Base-by-base conservation (phyloP, 2,888 invertebrate genomes). In the Netelia melanura region DNA sequence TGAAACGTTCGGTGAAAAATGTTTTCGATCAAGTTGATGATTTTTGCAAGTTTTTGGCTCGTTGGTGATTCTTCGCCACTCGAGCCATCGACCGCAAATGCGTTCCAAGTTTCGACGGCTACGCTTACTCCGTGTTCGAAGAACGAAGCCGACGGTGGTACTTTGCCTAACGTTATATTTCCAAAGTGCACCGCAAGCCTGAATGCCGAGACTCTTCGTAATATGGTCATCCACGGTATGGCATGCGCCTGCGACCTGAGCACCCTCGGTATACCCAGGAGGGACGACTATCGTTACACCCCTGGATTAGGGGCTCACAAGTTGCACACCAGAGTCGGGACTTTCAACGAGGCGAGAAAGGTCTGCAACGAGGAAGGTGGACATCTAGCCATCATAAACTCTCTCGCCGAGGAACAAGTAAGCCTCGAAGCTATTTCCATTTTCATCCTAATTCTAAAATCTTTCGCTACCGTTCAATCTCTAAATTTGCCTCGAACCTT, bases 351-450 rank as follows among this genome's bases (percentile, higher is more conserved):
- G 2, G 92, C 92, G 3, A 86, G 92, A 21, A 92, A 91, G 79
- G 76, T 90, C 62, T 92, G 92, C 86, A 92, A 89, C 86, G 91
- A 92, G 62, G 92, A 92, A 82, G 92, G 91, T 9, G 93, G 90
- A 52, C 91, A 93, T 85, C 88, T 93, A 61, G 88, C 89, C 10
- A 78, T 90, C 68, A 87, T 90, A 75, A 88, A 89, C 83, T 89
- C 88, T 3, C 54, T 77, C 52, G 87, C 84, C 25, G 89, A 88
- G 75, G 89, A 87, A 62, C 86, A 83, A 74, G 88, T 89, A 70
- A 86, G 89, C 17, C 11, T 0, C 21, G 14, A 38, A 38, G 38
- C 38, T 38, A 38, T 38, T 38, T 25, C 38, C 30, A 48, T 0
- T 17, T 44, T 30, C 14, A 25, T n/a, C 8, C 71, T 10, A n/a